Evolutionary conservation across 2,888 invertebrate genomes (phyloP), one percentile per base, ranked within the genome.

Genomic region (Andrena bucephala): DNA sequence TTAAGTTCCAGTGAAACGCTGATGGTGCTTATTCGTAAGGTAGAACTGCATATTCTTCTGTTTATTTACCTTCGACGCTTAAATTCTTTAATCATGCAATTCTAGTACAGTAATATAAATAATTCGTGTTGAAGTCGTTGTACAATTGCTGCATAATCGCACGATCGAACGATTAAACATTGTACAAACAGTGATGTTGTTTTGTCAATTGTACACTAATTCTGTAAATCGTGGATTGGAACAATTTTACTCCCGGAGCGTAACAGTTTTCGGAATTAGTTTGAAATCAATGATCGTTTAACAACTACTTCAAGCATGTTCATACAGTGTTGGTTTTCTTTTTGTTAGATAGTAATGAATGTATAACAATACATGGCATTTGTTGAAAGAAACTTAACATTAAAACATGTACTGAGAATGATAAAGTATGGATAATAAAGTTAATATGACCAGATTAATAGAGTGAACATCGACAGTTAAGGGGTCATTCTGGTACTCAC

Each of bases 401-500:
- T 67, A 70, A 74, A 71, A 74, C 72, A 77, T 81, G 74, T 83
- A 82, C 69, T 29, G 54, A 82, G 54, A 57, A 67, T 52, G 66
- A 77, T 77, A 59, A 77, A 71, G 67, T 62, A 57, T 62, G 52
- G 66, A 77, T 83, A 77, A 82, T 81, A 82, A 81, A 82, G 74
- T 78, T 78, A 74, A 57, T 67, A 65, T 71, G 82, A 74, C 70
- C 78, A 74, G 33, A 67, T 78, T 33, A 62, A 42, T 63, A 62
- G 36, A 66, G 29, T 5, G 27, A 36, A 20, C 3, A 63, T 71
- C 76, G 59, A 54, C 75, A 62, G 57, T 72, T 66, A 16, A 59
- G 20, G 20, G 20, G 20, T 20, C 20, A 20, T 20, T 20, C 20
- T 20, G 20, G 20, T 20, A 20, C 20, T 20, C 20, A 20, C 20